Evolutionary conservation across 2,888 invertebrate species (phyloP).

Genomic region (Orthonychiurus folsomi): DNA sequence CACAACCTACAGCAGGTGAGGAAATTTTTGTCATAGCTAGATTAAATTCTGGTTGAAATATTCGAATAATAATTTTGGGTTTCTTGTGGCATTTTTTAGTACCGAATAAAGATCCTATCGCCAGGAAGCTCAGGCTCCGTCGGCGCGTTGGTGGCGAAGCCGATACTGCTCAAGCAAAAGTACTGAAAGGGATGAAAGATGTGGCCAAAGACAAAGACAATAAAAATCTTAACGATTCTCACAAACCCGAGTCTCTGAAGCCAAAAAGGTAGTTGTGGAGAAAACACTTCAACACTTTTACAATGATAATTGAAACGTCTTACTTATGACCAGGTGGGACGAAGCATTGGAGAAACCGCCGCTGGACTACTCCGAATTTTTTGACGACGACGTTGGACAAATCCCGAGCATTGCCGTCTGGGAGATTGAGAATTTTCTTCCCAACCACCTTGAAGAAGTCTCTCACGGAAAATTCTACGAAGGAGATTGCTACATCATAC

Average conservation of each 20-base stretch:
- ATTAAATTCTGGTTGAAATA: not conserved
- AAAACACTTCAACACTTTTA: conserved; percentile 2
- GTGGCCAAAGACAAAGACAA: conserved; percentile 73
- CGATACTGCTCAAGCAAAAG: conserved; percentile 78
- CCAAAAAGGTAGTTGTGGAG: conserved; percentile 25
- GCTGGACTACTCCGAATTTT: conserved; percentile 93
- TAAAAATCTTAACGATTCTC: conserved; percentile 57
- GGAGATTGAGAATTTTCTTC: conserved; percentile 99
- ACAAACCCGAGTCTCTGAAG: conserved; percentile 64
- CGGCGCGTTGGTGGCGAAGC: conserved; percentile 64
- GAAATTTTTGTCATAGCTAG: not conserved
- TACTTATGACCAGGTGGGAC: conserved; percentile 66
- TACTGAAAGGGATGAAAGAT: conserved; percentile 78
- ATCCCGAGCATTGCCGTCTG: conserved; percentile 85
- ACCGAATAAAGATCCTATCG: conserved; percentile 78
- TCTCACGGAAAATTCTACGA: conserved; percentile 97
- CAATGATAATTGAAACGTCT: not conserved
- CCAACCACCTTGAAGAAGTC: conserved; percentile 85
- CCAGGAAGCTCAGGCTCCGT: conserved; percentile 78
- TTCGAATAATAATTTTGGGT: not conserved
- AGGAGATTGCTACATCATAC: conserved; percentile 94
- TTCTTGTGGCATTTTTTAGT: conserved; percentile 44
- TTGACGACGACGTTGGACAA: conserved; percentile 81
- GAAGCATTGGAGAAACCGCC: conserved; percentile 90
- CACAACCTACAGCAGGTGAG: not conserved